These are phyloP conservation scores for Megathymus violae DNA, from an alignment of 1,140 invertebrate species.

Conservation along the genomic window DNA sequence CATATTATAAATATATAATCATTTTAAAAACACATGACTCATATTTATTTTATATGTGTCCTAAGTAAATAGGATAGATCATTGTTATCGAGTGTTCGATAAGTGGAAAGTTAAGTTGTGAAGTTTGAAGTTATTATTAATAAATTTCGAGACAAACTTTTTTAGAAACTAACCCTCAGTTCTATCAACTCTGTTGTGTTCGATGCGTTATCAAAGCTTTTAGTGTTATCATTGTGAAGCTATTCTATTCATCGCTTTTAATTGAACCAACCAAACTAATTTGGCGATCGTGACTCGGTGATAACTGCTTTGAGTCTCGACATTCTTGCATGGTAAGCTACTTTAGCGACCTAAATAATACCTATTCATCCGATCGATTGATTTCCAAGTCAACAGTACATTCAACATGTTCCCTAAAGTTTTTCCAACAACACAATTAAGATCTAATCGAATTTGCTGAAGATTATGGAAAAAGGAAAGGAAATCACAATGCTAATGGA, in stretches of 20 bases:
- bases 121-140: too few species aligned
- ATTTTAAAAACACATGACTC: too few species aligned
- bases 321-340: background rate
- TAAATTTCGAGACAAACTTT: too few species aligned
- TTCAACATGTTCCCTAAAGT: slow-evolving; percentile 15
- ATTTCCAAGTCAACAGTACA: slow-evolving; percentile 9
- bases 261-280: slow-evolving; percentile 8
- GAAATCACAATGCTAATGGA: slow-evolving; percentile 63
- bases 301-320: background rate
- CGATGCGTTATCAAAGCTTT: background rate
- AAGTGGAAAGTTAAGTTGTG: too few species aligned
- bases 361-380: slow-evolving; percentile 17
- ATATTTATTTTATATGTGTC: too few species aligned
- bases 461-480: slow-evolving; percentile 44
- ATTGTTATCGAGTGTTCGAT: too few species aligned
- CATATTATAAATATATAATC: too few species aligned
- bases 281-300: slow-evolving; percentile 4
- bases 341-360: slow-evolving; percentile 4
- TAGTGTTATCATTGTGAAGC: slow-evolving; percentile 1
- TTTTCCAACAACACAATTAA: slow-evolving; percentile 43
- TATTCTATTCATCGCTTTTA: background rate
- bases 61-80: too few species aligned
- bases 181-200: slow-evolving; percentile 10
- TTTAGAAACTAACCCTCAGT: background rate
- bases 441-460: slow-evolving; percentile 54